phyloP scores from a whole-genome alignment of 2,888 invertebrate species.

The Drosophila prostipennis region DNA sequence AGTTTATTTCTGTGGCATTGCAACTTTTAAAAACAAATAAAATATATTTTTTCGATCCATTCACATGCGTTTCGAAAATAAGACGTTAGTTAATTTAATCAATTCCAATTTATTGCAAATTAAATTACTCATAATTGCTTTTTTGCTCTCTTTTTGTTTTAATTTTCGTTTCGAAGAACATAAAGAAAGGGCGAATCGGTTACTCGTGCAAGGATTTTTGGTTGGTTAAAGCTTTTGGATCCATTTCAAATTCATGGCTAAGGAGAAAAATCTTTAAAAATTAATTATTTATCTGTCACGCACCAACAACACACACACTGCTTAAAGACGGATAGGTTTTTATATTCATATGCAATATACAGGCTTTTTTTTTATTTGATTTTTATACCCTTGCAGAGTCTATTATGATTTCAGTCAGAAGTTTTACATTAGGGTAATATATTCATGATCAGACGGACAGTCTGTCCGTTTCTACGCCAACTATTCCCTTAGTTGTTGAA shows the following conservation, averaged over 20 bases:
- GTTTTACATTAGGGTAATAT: too few species aligned
- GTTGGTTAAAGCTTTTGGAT: slow-evolving; percentile 30
- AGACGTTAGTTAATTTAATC: background rate
- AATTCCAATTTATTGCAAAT: slow-evolving; percentile 80
- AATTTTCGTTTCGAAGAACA: slow-evolving; percentile 37
- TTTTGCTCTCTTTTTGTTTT: slow-evolving; percentile 1
- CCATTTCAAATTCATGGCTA: slow-evolving; percentile 21
- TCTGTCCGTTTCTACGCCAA: too few species aligned
- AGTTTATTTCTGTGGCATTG: background rate
- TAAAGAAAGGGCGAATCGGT: slow-evolving; percentile 83
- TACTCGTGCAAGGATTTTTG: slow-evolving; percentile 84
- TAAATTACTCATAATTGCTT: slow-evolving; percentile 18
- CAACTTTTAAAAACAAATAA: background rate
- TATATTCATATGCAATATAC: slow-evolving; percentile 71
- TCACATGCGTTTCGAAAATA: slow-evolving; percentile 25
- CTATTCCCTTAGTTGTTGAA: too few species aligned
- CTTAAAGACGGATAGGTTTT: slow-evolving; percentile 5
- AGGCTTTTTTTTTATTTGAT: slow-evolving; percentile 24
- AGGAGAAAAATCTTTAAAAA: slow-evolving; percentile 25
- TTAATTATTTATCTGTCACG: slow-evolving; percentile 33
- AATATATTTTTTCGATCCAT: background rate
- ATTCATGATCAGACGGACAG: too few species aligned
- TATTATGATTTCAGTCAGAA: too few species aligned
- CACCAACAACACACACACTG: slow-evolving; percentile 35
- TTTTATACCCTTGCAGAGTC: background rate